Evolutionary conservation across 30 jellyfish, hydroid and myxozoan genomes (phyloP), one percentile per base, ranked within the genome.

Genomic region (Aurelia sp.): DNA sequence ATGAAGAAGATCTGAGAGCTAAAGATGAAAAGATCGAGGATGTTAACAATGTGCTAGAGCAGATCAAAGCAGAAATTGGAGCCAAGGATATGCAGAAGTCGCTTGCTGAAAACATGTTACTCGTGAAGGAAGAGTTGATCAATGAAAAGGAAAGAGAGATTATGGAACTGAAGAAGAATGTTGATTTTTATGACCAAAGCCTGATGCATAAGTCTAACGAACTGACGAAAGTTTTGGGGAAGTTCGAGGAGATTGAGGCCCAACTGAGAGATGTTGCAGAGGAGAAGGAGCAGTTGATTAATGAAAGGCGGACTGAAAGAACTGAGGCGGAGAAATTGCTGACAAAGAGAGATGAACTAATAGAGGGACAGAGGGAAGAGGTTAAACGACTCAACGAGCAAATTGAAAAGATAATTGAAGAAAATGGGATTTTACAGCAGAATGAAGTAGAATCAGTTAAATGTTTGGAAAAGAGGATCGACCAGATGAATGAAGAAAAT

Each of bases 101-200:
- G 13, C 60, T 82, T 33, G 85, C 91, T 12, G 91, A 82, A 61
- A 82, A 59, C 79, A 69, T 82, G 85, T 84, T 82, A 15, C 70
- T 31, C 60, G 50, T 82, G 12, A 82, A 82, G 48, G 85, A 59
- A 17, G 85, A 82, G 40, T 35, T 47, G 71, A 13, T 82, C 18
- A 69, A 37, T 11, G 91, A 82, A 23, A 82, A 70, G 59, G 85
- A 68, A 59, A 82, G 47, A 55, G 91, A 82, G 47, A 61, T 52
- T 13, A 74, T 22, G 23, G 65, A 40, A 13, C 23, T 71, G 61
- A 58, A 69, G 27, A 62, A 64, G 41, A 71, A 63, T 69, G 60
- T 82, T 69, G 80, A 82, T 16, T 52, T 82, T 7, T 82, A 82
- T 58, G 91, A 82, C 40, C 60, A 71, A 53, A 82, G 91, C 37